These are phyloP conservation scores for Andrena cerasifolii DNA, from an alignment of 1,140 invertebrate species.

Conservation along the genomic window DNA sequence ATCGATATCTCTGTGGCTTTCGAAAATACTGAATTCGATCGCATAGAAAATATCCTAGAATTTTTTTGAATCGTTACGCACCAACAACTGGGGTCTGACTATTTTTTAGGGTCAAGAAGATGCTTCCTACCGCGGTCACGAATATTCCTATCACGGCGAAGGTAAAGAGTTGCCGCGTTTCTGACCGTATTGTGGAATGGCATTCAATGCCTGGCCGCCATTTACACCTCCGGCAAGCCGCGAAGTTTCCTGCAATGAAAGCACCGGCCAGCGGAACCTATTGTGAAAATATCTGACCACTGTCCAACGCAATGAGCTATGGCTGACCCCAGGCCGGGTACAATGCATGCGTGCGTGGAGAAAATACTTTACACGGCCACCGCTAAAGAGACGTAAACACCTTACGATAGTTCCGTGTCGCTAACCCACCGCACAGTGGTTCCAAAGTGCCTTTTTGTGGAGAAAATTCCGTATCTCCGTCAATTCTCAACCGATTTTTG, in stretches of 20 bases:
- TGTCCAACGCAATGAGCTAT: conserved; percentile 79
- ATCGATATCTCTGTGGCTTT: too few relatives aligned
- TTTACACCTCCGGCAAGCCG: conserved; percentile 76
- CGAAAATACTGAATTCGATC: not conserved
- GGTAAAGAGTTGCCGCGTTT: conserved; percentile 68
- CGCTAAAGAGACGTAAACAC: conserved; percentile 67
- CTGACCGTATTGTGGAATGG: conserved; percentile 77
- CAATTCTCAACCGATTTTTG: too few relatives aligned
- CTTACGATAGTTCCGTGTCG: conserved; percentile 63
- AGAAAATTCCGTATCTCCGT: too few relatives aligned
- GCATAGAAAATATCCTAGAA: conserved; percentile 4
- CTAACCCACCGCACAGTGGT: conserved; percentile 45
- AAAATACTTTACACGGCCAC: conserved; percentile 62
- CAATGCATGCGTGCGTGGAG: conserved; percentile 33
- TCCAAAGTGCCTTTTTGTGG: too few relatives aligned
- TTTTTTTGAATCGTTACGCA: not conserved
- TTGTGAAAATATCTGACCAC: conserved; percentile 82
- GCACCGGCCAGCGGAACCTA: conserved; percentile 75
- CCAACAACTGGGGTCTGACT: not conserved
- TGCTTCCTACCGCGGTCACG: not conserved
- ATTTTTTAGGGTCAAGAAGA: conserved; percentile 34
- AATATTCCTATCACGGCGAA: conserved; percentile 56
- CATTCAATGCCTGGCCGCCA: conserved; percentile 77
- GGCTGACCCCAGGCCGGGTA: conserved; percentile 68
- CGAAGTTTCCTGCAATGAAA: conserved; percentile 80